These are phyloP conservation scores for Aproaerema taeniolella DNA, from an alignment of 2,888 invertebrate genomes.

Conservation along the genomic window DNA sequence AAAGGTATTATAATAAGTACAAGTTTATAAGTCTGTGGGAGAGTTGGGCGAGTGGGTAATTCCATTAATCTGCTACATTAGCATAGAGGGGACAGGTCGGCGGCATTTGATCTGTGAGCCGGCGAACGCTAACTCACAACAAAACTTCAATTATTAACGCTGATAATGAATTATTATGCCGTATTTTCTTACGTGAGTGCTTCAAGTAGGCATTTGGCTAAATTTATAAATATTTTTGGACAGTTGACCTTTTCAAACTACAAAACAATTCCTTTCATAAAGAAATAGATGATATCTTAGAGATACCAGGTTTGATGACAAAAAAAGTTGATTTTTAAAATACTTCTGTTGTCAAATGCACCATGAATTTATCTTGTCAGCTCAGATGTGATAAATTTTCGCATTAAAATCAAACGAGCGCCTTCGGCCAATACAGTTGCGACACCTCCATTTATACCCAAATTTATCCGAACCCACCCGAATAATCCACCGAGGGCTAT, in stretches of 20 bases:
- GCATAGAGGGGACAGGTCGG: slow-evolving; percentile 52
- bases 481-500: slow-evolving; percentile 72
- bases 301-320: too few relatives aligned
- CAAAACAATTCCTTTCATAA: too few relatives aligned
- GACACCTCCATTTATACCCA: slow-evolving; percentile 66
- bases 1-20: slow-evolving; percentile 41
- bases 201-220: too few relatives aligned
- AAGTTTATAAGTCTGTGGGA: slow-evolving; percentile 40
- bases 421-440: slow-evolving; percentile 39
- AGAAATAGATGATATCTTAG: too few relatives aligned
- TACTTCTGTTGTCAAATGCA: too few relatives aligned
- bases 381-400: slow-evolving; percentile 12
- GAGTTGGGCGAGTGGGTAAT: slow-evolving; percentile 42
- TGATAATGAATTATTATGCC: slow-evolving; percentile 40
- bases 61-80: slow-evolving; percentile 64
- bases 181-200: background rate
- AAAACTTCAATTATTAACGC: slow-evolving; percentile 37
- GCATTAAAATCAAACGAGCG: slow-evolving; percentile 12
- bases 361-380: too few relatives aligned
- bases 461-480: slow-evolving; percentile 59
- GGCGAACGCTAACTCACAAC: slow-evolving; percentile 42
- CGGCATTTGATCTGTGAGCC: slow-evolving; percentile 52
- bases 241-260: too few relatives aligned
- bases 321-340: too few relatives aligned
- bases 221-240: too few relatives aligned